Base-by-base conservation (phyloP, 2,888 invertebrate species). In the Diadromus collaris region DNA sequence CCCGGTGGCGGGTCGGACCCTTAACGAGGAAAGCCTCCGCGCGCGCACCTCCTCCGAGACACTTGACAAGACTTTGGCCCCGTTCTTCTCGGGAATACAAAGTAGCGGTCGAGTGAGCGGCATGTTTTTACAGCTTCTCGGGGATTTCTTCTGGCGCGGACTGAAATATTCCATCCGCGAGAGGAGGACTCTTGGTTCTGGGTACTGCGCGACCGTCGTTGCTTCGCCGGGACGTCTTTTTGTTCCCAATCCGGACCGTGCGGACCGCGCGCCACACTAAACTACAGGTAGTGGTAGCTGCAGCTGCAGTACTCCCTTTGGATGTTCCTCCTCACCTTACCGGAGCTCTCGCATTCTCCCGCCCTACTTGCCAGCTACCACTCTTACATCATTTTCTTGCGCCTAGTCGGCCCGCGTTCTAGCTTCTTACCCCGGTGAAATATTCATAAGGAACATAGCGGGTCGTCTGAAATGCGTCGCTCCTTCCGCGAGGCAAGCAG, bases 51-150 rank as follows among this genome's bases (percentile, higher is more conserved):
- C 44, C 68, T 51, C 44, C 68, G 75, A 78, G 81, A 80, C 80
- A 83, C 82, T 82, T 78, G 79, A 79, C 79, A 75, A 81, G 83
- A 82, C 83, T 83, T 81, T 72, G 81, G 77, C 77, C 74, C 76
- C 63, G 75, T 79, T 76, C 79, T 74, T 71, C 41, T 38, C 32
- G 38, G 76, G 81, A 83, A 83, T 83, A 83, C 82, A 81, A 83
- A 83, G 82, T 81, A 78, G 80, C 72, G 68, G 61, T 78, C 76
- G 71, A 76, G 76, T 72, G 68, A 65, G 71, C 67, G 58, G 68
- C 64, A 67, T 65, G 68, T 76, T 82, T 81, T 74, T 82, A 76
- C 78, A 56, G 48, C 68, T 67, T 63, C 58, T 58, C 51, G 78
- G 51, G 75, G 79, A 81, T 80, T 79, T 76, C 81, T 74, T 78